Percentiles rank a stretch among this genome's conserved stretches.
phyloP scores from a whole-genome alignment of 1,140 invertebrate genomes.

The Bombus confusus region DNA sequence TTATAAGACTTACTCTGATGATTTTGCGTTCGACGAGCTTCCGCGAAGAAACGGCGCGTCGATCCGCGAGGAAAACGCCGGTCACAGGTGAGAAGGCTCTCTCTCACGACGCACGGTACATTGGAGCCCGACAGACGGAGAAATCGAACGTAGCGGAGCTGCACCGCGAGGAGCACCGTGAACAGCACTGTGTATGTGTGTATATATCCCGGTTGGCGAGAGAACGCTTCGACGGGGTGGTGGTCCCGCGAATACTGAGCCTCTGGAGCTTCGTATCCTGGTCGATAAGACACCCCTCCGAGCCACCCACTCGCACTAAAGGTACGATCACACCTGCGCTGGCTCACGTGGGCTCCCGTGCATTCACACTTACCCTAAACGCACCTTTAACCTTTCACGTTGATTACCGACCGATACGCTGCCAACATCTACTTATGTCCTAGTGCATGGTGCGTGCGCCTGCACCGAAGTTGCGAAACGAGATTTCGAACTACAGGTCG shows the following conservation, averaged over 20 bases:
- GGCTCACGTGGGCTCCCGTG: conserved; percentile 28
- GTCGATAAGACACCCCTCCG: conserved; percentile 77
- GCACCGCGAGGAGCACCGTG: conserved; percentile 24
- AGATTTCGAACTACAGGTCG: background rate
- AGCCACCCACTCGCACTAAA: conserved; percentile 71
- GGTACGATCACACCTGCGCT: conserved; percentile 62
- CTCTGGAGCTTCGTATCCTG: conserved; percentile 72
- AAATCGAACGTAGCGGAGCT: background rate
- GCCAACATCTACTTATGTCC: too few relatives aligned
- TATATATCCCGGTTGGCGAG: conserved; percentile 24
- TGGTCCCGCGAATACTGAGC: conserved; percentile 80
- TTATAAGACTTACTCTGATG: conserved; percentile 41
- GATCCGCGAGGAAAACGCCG: background rate
- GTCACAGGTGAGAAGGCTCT: too few relatives aligned
- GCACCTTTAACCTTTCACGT: conserved; percentile 20
- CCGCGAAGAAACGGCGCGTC: conserved; percentile 23
- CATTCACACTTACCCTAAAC: background rate
- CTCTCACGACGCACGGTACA: conserved; percentile 28
- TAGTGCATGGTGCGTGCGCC: background rate
- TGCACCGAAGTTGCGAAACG: background rate
- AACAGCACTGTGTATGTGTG: background rate
- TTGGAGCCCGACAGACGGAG: background rate
- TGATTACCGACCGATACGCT: background rate
- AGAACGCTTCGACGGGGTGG: conserved; percentile 73
- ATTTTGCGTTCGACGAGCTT: background rate